These are phyloP conservation scores for Teinopalpus imperialis DNA, from an alignment of 2,888 invertebrate species.

Conservation along the genomic window DNA sequence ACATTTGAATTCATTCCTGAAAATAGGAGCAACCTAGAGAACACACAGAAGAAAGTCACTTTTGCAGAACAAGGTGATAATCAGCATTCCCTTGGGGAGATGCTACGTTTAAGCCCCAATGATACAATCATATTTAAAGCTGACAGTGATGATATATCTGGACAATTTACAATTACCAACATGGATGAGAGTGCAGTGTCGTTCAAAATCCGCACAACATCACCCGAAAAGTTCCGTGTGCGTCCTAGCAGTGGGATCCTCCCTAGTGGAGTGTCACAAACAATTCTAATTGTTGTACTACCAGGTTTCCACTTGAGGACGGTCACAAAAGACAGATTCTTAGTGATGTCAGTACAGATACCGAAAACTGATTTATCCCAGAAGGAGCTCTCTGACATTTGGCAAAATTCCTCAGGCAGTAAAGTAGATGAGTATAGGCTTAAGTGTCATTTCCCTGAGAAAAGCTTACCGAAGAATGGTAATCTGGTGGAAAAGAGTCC, in stretches of 20 bases:
- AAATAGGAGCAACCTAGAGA: constrained; percentile 53
- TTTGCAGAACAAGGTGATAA: constrained; percentile 58
- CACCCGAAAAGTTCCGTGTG: constrained; percentile 97
- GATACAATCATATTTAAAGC: constrained; percentile 87
- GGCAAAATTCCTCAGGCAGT: constrained; percentile 84
- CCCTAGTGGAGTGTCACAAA: constrained; percentile 82
- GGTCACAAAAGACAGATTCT: constrained; percentile 91
- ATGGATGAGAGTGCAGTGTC: constrained; percentile 77
- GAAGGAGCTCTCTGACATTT: constrained; percentile 86
- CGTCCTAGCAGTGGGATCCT: constrained; percentile 92
- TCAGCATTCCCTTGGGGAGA: constrained; percentile 72
- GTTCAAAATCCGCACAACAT: constrained; percentile 95
- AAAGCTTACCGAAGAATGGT: constrained; percentile 59
- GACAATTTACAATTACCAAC: constrained; percentile 87
- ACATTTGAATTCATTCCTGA: constrained; percentile 87
- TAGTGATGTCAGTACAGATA: constrained; percentile 90
- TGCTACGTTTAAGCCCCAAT: constrained; percentile 84
- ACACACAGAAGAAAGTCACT: constrained; percentile 73
- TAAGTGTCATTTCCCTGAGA: constrained; percentile 84
- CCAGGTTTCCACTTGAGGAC: constrained; percentile 86
- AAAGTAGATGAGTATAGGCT: constrained; percentile 88
- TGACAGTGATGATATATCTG: constrained; percentile 85
- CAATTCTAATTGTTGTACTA: constrained; percentile 88
- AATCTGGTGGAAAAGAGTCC: constrained; percentile 47
- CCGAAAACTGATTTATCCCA: constrained; percentile 79